These are phyloP conservation scores for Knipowitschia caucasica DNA, from an alignment of 2,797 vertebrate species.

Conservation along the genomic window DNA sequence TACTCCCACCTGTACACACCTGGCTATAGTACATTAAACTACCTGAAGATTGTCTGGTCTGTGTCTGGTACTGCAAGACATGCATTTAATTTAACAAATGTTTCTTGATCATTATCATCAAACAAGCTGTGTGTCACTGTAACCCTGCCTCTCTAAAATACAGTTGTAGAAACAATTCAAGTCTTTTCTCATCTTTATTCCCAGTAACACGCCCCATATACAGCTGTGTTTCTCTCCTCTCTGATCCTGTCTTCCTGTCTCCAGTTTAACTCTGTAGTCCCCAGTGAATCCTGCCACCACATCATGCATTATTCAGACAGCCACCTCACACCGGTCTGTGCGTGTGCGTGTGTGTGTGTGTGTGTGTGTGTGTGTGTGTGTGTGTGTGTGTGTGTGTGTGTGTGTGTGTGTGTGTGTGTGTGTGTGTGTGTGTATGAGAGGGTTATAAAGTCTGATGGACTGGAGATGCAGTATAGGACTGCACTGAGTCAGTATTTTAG, in stretches of 20 bases:
- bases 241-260: constrained; percentile 37
- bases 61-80: no score
- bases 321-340: constrained; percentile 24
- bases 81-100: no score
- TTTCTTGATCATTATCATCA: no score
- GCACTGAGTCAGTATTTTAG: neutral
- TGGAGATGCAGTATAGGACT: neutral
- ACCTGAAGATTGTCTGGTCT: no score
- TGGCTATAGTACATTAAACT: no score
- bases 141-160: constrained; percentile 18
- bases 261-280: constrained; percentile 30
- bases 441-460: neutral
- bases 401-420: neutral
- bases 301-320: constrained; percentile 50
- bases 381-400: neutral
- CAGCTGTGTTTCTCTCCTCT: constrained; percentile 4
- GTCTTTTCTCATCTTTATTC: neutral
- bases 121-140: no score
- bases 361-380: neutral
- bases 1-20: no score
- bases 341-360: constrained; percentile 15
- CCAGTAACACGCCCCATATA: constrained; percentile 6
- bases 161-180: neutral
- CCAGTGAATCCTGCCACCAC: constrained; percentile 33
- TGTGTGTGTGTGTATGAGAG: neutral